Evolutionary conservation across 2,797 vertebrate species (phyloP).

Genomic region (Oryzias dopingdopingensis): DNA sequence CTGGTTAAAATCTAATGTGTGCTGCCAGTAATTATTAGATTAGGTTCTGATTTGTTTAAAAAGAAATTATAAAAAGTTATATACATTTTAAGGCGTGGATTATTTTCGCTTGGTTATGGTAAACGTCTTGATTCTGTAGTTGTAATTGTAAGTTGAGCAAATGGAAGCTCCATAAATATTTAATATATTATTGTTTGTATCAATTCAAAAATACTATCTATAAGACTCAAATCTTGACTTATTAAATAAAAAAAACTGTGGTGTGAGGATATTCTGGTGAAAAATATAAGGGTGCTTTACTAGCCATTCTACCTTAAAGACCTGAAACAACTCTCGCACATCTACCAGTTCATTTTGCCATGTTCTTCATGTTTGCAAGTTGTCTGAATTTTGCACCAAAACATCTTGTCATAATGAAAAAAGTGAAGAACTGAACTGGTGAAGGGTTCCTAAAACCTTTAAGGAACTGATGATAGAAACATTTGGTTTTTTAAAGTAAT

Average conservation of each 20-base stretch:
- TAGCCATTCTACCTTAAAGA: constrained; percentile 75
- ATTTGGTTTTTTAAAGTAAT: constrained; percentile 16
- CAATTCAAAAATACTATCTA: constrained; percentile 17
- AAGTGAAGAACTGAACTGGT: constrained; percentile 35
- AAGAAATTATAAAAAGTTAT: constrained; percentile 40
- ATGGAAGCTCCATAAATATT: constrained; percentile 61
- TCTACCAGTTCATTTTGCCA: constrained; percentile 49
- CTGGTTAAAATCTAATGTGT: constrained; percentile 55
- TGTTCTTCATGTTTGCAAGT: constrained; percentile 48
- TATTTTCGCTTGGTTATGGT: constrained; percentile 66
- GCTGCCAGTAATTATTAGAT: constrained; percentile 54
- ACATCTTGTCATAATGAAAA: constrained; percentile 48
- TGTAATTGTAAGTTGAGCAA: constrained; percentile 64
- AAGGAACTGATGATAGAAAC: constrained; percentile 37
- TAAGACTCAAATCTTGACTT: no score
- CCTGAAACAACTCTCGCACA: constrained; percentile 51
- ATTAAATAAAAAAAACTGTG: constrained; percentile 28
- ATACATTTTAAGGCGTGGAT: constrained; percentile 64
- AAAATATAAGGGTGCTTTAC: constrained; percentile 71
- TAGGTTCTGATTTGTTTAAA: constrained; percentile 43
- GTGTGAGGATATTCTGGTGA: constrained; percentile 54
- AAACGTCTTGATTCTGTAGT: constrained; percentile 76
- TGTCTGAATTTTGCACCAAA: constrained; percentile 60
- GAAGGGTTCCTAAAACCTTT: no score
- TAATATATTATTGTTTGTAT: constrained; percentile 66